Evolutionary conservation across 2,888 invertebrate genomes (phyloP).

Genomic region (Drosophila pseudotalamancana): DNA sequence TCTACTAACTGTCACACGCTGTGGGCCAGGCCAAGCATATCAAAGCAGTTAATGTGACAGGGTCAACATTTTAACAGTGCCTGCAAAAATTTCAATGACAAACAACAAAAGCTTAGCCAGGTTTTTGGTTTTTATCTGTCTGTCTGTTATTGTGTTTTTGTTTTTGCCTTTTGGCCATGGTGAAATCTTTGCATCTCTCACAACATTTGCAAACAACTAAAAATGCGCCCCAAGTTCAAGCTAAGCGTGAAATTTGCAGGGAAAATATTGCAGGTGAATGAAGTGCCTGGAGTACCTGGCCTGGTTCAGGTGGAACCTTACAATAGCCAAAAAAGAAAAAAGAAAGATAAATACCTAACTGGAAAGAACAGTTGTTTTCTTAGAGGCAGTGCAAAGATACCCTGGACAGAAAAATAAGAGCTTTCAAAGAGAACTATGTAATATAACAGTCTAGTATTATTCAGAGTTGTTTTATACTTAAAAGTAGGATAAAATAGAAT

Average conservation of each 20-base stretch:
- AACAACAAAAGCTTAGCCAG: slow-evolving; percentile 21
- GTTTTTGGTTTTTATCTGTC: slow-evolving; percentile 10
- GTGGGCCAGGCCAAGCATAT: slow-evolving; percentile 54
- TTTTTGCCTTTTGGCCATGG: slow-evolving; percentile 45
- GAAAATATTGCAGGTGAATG: slow-evolving; percentile 45
- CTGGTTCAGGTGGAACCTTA: slow-evolving; percentile 49
- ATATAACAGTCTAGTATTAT: too few relatives aligned
- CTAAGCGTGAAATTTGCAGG: slow-evolving; percentile 47
- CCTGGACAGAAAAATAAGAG: too few relatives aligned
- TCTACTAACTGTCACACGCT: slow-evolving; percentile 67
- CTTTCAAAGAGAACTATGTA: too few relatives aligned
- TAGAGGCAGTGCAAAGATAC: not conserved
- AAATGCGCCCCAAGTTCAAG: slow-evolving; percentile 18
- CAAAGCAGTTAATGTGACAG: slow-evolving; percentile 65
- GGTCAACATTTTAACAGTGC: slow-evolving; percentile 51
- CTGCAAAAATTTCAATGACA: slow-evolving; percentile 58
- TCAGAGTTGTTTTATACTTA: too few relatives aligned
- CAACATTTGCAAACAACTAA: slow-evolving; percentile 1
- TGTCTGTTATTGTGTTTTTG: slow-evolving; percentile 6
- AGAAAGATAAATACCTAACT: slow-evolving; percentile 4
- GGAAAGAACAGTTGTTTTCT: not conserved
- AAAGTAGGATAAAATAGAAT: too few relatives aligned
- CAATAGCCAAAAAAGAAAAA: slow-evolving; percentile 14
- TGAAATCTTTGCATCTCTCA: slow-evolving; percentile 62
- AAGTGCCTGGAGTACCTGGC: slow-evolving; percentile 42